Base-by-base conservation (phyloP, 2,797 vertebrate genomes). In the Cuculus canorus region DNA sequence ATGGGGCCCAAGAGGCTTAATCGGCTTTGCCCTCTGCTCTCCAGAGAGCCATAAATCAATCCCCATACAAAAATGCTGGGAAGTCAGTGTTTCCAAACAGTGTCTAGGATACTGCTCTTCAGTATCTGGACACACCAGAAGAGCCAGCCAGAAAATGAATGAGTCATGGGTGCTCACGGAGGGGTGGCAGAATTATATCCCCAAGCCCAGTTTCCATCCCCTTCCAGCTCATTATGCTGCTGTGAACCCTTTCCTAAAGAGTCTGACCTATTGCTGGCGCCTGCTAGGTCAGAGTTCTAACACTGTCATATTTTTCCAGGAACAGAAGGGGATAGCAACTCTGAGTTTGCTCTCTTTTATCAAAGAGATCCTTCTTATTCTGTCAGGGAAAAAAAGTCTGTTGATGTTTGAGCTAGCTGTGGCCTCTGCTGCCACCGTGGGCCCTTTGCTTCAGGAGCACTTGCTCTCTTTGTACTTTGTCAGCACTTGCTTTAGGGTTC, bases 51-150 rank as follows among this genome's bases (percentile, higher is more conserved):
- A 19, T 60, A 86, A 86, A 82, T 76, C 82, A 47, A 70, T 60
- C 78, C 17, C 65, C 45, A 12, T 32, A 19, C 53, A 93, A 93
- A 94, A 89, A 93, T 89, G 25, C 21, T 43, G 50, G 85, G 87
- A 95, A 95, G 70, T 84, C 63, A 65, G 56, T 95, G 82, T 96
- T 96, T 93, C 73, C 79, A 93, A 94, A 92, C 52, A 61, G 94
- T 94, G 83, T 95, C 93, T 82, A 95, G 94, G 93, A 90, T 91
- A 95, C 95, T 75, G 88, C 43, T 88, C 27, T 64, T 53, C 80
- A 70, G 75, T 86, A 68, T 93, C 81, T 0, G 3, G 91, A 64
- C 5, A 8, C 37, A 75, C 13, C 45, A 88, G 77, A 84, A 69
- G 75, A 76, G 32, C 47, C 78, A 60, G 45, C 72, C 81, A 93